These are phyloP conservation scores for Myanophis thanlyinensis DNA, from an alignment of 2,113 vertebrate species.

Conservation along the genomic window DNA sequence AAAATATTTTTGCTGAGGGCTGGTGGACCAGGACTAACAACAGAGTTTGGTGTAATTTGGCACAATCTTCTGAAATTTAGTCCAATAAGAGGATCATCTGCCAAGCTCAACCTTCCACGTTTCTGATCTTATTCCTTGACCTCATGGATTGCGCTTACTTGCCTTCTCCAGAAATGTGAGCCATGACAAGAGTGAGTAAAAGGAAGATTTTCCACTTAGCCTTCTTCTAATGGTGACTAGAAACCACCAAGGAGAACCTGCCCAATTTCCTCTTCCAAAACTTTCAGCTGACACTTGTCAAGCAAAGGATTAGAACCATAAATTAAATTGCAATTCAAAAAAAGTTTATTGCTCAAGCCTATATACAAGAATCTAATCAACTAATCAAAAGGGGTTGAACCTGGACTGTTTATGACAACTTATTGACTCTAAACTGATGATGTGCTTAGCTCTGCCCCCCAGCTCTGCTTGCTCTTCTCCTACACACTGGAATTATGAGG, in stretches of 20 bases:
- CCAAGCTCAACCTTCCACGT: neutral
- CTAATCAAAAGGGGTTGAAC: neutral
- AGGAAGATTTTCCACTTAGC: neutral
- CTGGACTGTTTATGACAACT: neutral
- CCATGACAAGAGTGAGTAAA: neutral
- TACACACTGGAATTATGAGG: neutral
- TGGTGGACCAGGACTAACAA: neutral
- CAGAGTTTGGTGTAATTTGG: neutral
- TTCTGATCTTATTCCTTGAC: neutral
- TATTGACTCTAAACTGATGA: neutral
- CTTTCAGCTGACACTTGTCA: neutral
- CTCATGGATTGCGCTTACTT: neutral
- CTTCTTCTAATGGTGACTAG: neutral
- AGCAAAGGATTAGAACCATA: neutral
- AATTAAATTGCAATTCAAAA: neutral
- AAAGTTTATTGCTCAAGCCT: neutral
- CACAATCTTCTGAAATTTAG: neutral
- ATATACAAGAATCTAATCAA: neutral
- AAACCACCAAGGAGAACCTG: neutral
- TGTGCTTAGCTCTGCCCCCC: neutral
- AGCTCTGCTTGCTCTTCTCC: neutral
- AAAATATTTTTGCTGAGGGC: neutral
- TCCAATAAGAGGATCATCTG: neutral
- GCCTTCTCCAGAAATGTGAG: neutral
- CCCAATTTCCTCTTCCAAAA: neutral